Base-by-base conservation (phyloP, 2,888 invertebrate species). In the Drosophila nigricruria region DNA sequence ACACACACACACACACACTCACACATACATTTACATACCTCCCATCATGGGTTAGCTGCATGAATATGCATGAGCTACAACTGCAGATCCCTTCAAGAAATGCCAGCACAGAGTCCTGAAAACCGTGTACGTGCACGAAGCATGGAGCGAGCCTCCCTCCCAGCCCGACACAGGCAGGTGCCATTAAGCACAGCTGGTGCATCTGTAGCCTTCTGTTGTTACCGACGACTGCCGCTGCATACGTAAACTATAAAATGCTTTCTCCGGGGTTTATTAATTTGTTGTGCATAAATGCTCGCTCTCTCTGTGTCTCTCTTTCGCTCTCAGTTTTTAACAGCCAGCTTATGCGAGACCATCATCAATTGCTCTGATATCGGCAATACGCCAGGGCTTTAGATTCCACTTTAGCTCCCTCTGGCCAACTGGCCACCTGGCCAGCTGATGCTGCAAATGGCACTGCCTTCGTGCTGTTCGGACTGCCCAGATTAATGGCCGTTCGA, bases 221-320 rank as follows among this genome's bases (percentile, higher is more conserved):
- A 47, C 69, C 40, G 34, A 54, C 47, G 47, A 56, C 66, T 58
- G 67, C 56, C 62, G 43, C 34, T 79, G 77, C 63, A 84, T 68
- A 73, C 64, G 70, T 73, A 66, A 73, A 70, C 58, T 72, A 66
- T 64, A 57, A 72, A 75, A 70, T 63, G 52, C 56, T 56, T 63
- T 59, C 34, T 53, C 23, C 54, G n/a, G 63, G 62, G 47, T 68
- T 67, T 81, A 79, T 81, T 78, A 84, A 84, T 87, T 86, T 79
- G 79, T 69, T 71, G 68, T 67, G 59, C 69, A 76, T 73, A 76
- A 73, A 63, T 69, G 73, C 58, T 50, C 23, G 34, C 36, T 36
- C 52, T 34, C 32, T 3, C 6, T 63, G 3, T 47, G 14, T 23
- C 23, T 43, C 20, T 23, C 23, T 43, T 6, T 23, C 25, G 8